These are phyloP conservation scores for Apotomis betuletana DNA, from an alignment of 2,888 invertebrate species.

Conservation along the genomic window DNA sequence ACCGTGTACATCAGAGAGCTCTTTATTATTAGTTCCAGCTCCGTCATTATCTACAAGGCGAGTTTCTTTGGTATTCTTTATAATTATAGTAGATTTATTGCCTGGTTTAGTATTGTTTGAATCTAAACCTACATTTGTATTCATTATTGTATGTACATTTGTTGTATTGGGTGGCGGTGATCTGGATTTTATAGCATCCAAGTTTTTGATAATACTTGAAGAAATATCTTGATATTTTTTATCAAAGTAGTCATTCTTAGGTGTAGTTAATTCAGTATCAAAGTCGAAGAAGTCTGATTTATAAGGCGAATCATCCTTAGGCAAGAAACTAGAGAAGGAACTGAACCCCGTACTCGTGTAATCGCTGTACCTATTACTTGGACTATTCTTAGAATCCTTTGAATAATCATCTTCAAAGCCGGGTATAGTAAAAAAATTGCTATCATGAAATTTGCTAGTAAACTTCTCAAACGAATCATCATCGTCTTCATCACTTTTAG, in stretches of 20 bases:
- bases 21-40: slow-evolving; percentile 68
- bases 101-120: slow-evolving; percentile 75
- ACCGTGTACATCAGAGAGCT: slow-evolving; percentile 76
- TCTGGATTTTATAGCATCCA: slow-evolving; percentile 68
- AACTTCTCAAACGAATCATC: slow-evolving; percentile 72
- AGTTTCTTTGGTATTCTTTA: slow-evolving; percentile 82
- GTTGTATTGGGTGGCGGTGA: slow-evolving; percentile 61
- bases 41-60: slow-evolving; percentile 74
- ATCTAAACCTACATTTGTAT: slow-evolving; percentile 71
- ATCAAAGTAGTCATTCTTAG: slow-evolving; percentile 80
- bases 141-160: slow-evolving; percentile 61
- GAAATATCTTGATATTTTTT: slow-evolving; percentile 80
- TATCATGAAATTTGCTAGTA: slow-evolving; percentile 78
- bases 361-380: slow-evolving; percentile 66
- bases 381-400: slow-evolving; percentile 57
- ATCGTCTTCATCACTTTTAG: slow-evolving; percentile 57
- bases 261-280: slow-evolving; percentile 78
- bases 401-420: slow-evolving; percentile 66
- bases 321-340: slow-evolving; percentile 67
- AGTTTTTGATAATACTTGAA: slow-evolving; percentile 79
- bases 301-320: slow-evolving; percentile 62
- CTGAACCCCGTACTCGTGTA: slow-evolving; percentile 63
- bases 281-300: slow-evolving; percentile 73
- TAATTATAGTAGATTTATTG: slow-evolving; percentile 77
- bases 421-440: slow-evolving; percentile 79